Base-by-base conservation (phyloP, 2,113 vertebrate genomes). In the Rhombomys opimus region DNA sequence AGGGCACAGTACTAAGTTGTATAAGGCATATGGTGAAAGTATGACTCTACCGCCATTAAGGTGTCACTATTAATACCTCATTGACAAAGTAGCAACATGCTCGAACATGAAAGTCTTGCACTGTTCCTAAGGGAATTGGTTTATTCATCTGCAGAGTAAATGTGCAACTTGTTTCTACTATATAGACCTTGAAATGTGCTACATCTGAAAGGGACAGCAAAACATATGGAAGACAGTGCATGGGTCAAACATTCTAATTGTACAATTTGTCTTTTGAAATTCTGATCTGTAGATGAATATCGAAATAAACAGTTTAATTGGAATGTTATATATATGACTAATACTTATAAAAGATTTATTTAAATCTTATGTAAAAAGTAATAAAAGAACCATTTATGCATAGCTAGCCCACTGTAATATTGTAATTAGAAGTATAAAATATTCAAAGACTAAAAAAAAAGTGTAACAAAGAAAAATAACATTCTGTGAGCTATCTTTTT, bases 121-220 rank as follows among this genome's bases (percentile, higher is more conserved):
- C 95, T 87, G 72, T 95, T 98, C 97, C 97, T 97, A 65, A 94
- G 97, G 98, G 98, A 98, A 98, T 98, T 98, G 82, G 96, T 96
- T 98, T 97, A 96, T 92, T 97, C 95, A 98, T 96, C 98, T 0
- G 0, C 97, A 98, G 93, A 93, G 96, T 98, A 98, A 98, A 98
- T 98, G 97, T 96, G 95, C 97, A 98, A 97, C 98, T 98, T 98
- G 97, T 98, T 98, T 98, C 98, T 98, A 98, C 96, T 98, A 97
- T 97, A 97, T 97, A 98, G 98, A 98, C 97, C 98, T 98, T 98
- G 98, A 98, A 98, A 99, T 97, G 96, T 98, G 95, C 86, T 97
- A 97, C 81, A 98, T 98, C 97, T 96, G 95, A 98, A 97, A 95
- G 84, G 96, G 97, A 81, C 30, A 94, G 96, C 89, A 97, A 98